These are phyloP conservation scores for Paralvinella palmiformis DNA, from an alignment of 1,140 invertebrate species.

Conservation along the genomic window DNA sequence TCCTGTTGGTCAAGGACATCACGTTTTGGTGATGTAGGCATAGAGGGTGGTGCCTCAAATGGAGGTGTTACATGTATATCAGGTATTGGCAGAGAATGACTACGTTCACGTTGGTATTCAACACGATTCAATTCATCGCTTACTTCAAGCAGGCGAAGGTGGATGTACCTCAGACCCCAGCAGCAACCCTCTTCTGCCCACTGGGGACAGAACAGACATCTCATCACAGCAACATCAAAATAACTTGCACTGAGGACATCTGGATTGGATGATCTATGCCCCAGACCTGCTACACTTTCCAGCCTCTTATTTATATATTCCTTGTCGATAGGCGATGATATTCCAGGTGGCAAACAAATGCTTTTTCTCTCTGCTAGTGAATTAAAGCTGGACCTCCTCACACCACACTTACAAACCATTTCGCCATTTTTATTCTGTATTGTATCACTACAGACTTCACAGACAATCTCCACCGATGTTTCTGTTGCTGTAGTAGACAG, in stretches of 20 bases:
- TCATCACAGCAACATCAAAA: conserved; percentile 87
- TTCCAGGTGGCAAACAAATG: neutral
- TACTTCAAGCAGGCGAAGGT: conserved; percentile 50
- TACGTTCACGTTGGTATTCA: conserved; percentile 69
- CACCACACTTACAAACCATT: neutral
- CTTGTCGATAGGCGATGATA: conserved; percentile 30
- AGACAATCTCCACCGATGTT: conserved; percentile 37
- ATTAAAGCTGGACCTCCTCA: neutral
- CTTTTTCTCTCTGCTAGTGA: neutral
- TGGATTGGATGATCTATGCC: conserved; percentile 25
- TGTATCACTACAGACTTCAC: conserved; percentile 41
- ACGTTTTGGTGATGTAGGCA: neutral
- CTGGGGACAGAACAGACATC: conserved; percentile 92
- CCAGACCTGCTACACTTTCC: conserved; percentile 36
- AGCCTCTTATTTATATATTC: conserved; percentile 42
- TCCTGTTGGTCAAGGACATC: too few species aligned
- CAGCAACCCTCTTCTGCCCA: conserved; percentile 97
- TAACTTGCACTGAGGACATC: conserved; percentile 66
- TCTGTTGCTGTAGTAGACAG: conserved; percentile 22
- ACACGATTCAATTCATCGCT: conserved; percentile 64
- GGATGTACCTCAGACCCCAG: conserved; percentile 85
- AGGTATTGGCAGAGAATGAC: conserved; percentile 87
- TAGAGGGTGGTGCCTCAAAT: neutral
- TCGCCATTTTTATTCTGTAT: conserved; percentile 2
- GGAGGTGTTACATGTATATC: conserved; percentile 59